Conservation (phyloP, 2,888 invertebrate genomes). For the Drosophila recens region DNA sequence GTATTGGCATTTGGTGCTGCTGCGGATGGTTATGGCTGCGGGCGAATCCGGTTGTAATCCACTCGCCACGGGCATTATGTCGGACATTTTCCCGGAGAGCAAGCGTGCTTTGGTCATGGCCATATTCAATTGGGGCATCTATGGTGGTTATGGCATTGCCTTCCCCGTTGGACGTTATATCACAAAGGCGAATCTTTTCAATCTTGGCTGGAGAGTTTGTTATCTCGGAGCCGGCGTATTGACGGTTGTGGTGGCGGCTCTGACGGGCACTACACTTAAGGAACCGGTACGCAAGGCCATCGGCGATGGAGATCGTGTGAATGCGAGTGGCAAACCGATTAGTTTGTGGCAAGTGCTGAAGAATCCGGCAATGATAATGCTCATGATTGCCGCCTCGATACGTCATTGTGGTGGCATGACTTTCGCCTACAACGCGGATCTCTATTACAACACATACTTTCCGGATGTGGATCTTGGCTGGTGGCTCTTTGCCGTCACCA, state of each 20-base stretch:
- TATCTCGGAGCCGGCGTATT: conserved; percentile 93
- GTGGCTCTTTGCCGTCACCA: conserved; percentile 95
- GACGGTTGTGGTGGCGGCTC: conserved; percentile 89
- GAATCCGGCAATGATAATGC: conserved; percentile 91
- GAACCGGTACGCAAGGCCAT: conserved; percentile 92
- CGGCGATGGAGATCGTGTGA: conserved; percentile 87
- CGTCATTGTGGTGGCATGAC: conserved; percentile 96
- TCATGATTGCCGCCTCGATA: conserved; percentile 94
- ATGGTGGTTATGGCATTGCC: conserved; percentile 96
- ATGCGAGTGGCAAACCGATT: conserved; percentile 86
- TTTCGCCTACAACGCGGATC: conserved; percentile 95
- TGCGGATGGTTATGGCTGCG: conserved; percentile 94
- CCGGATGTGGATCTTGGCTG: conserved; percentile 95
- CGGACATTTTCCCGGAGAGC: conserved; percentile 92
- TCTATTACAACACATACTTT: conserved; percentile 94
- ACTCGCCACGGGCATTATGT: conserved; percentile 92
- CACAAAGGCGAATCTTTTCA: conserved; percentile 90
- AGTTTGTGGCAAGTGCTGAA: conserved; percentile 91
- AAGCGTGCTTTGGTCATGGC: conserved; percentile 95
- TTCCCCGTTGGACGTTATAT: conserved; percentile 96
- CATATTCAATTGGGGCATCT: conserved; percentile 98
- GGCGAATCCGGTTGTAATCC: conserved; percentile 96
- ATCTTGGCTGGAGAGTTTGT: conserved; percentile 93
- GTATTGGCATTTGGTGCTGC: conserved; percentile 95
- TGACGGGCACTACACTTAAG: conserved; percentile 91